Percentiles rank a stretch among this genome's conserved stretches.
These are phyloP conservation scores for Monomorium pharaonis DNA, from an alignment of 1,140 invertebrate genomes.

Conservation along the genomic window DNA sequence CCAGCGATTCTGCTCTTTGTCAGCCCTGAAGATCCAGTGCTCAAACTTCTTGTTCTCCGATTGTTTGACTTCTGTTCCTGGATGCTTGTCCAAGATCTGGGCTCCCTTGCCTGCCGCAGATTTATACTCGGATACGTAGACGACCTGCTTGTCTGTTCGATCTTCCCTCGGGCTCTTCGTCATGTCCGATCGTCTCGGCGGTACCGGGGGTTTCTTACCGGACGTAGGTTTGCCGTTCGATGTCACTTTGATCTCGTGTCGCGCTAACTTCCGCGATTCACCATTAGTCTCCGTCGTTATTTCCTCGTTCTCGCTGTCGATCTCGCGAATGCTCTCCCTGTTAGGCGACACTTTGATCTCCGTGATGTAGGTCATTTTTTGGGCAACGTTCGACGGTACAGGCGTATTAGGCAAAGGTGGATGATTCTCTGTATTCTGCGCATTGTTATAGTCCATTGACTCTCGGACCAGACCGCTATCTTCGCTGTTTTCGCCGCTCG, in stretches of 20 bases:
- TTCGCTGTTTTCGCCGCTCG: constrained; percentile 82
- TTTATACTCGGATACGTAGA: constrained; percentile 83
- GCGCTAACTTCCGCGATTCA: constrained; percentile 67
- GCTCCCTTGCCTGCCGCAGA: constrained; percentile 42
- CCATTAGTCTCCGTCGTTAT: constrained; percentile 65
- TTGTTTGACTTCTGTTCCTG: constrained; percentile 56
- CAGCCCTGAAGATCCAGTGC: constrained; percentile 77
- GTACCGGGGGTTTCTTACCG: constrained; percentile 82
- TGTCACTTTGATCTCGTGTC: constrained; percentile 74
- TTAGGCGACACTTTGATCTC: constrained; percentile 84
- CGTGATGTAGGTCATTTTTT: constrained; percentile 84
- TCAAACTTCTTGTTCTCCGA: constrained; percentile 74
- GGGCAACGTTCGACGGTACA: constrained; percentile 75
- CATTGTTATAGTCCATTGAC: constrained; percentile 72
- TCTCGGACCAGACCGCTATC: constrained; percentile 81
- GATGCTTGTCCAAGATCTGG: constrained; percentile 32
- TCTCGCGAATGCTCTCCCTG: constrained; percentile 69
- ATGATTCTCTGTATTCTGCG: constrained; percentile 74
- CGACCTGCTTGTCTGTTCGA: constrained; percentile 77
- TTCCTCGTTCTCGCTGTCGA: constrained; percentile 71
- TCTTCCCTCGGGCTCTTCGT: constrained; percentile 73
- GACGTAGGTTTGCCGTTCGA: constrained; percentile 79
- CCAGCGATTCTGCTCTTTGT: constrained; percentile 79
- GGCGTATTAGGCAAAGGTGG: constrained; percentile 82
- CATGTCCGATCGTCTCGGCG: constrained; percentile 80